Evolutionary conservation across 2,113 vertebrate species (phyloP).

Genomic region (Phalacrocorax carbo): DNA sequence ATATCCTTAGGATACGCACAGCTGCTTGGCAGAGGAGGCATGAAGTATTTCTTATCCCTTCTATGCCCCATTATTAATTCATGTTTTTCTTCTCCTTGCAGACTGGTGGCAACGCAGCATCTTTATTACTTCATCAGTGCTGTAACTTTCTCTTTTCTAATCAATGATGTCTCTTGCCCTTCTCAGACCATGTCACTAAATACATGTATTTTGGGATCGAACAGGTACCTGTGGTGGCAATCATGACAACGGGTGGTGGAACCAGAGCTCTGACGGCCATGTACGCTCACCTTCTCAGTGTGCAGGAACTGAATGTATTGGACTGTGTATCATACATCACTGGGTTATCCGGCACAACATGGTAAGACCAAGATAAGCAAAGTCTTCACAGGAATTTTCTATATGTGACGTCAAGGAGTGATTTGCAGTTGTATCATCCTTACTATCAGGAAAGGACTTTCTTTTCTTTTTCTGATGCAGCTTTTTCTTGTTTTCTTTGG

Average conservation of each 20-base stretch:
- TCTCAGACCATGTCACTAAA: neutral
- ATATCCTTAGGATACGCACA: neutral
- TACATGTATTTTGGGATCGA: neutral
- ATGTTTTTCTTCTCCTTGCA: neutral
- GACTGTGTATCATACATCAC: constrained; percentile 82
- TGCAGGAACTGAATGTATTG: constrained; percentile 81
- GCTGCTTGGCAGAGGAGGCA: neutral
- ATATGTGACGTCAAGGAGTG: neutral
- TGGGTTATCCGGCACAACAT: constrained; percentile 87
- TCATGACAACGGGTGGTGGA: constrained; percentile 87
- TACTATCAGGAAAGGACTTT: neutral
- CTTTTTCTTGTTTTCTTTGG: neutral
- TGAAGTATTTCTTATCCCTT: neutral
- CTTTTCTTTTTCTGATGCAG: neutral
- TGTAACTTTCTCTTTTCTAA: neutral
- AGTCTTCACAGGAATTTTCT: neutral
- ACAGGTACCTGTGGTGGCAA: constrained; percentile 83
- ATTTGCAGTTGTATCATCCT: neutral
- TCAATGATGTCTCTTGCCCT: neutral
- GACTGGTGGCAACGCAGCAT: neutral
- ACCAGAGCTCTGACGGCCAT: constrained; percentile 81
- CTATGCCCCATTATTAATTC: neutral
- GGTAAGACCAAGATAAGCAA: constrained; percentile 72
- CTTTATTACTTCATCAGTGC: neutral
- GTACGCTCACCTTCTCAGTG: constrained; percentile 78